A percentile compares a stretch with the other conserved stretches of the same genome.
phyloP scores from a whole-genome alignment of 1,140 invertebrate species.

The Polypedilum vanderplanki region DNA sequence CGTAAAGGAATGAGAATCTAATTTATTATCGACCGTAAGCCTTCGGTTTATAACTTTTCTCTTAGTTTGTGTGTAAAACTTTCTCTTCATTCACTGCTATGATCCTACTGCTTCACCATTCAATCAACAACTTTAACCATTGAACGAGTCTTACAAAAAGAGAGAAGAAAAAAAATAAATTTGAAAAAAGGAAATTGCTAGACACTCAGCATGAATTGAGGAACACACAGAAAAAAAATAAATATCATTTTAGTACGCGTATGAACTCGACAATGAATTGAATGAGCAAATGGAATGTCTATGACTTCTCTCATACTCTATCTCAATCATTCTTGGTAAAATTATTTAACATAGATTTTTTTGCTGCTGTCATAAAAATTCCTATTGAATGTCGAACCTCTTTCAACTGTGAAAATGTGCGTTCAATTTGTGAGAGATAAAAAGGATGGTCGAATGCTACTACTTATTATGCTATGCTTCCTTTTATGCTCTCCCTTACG shows the following conservation, averaged over 20 bases:
- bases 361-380: no score
- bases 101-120: neutral
- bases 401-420: no score
- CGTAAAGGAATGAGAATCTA: slow-evolving; percentile 10
- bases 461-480: no score
- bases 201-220: neutral
- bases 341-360: neutral
- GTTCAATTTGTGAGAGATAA: no score
- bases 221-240: neutral
- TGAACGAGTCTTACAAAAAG: no score
- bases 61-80: neutral
- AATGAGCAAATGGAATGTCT: no score
- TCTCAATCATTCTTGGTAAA: neutral
- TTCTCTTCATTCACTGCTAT: neutral
- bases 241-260: neutral
- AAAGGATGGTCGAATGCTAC: no score
- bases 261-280: neutral
- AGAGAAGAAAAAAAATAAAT: no score
- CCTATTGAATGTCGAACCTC: no score
- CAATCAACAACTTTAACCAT: slow-evolving; percentile 9
- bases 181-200: neutral
- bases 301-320: neutral
- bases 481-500: neutral
- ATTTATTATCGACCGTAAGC: neutral
- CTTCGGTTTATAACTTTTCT: slow-evolving; percentile 2